Evolutionary conservation across 1,140 invertebrate species (phyloP), one percentile per base, ranked within the genome.

Genomic region (Triops cancriformis): DNA sequence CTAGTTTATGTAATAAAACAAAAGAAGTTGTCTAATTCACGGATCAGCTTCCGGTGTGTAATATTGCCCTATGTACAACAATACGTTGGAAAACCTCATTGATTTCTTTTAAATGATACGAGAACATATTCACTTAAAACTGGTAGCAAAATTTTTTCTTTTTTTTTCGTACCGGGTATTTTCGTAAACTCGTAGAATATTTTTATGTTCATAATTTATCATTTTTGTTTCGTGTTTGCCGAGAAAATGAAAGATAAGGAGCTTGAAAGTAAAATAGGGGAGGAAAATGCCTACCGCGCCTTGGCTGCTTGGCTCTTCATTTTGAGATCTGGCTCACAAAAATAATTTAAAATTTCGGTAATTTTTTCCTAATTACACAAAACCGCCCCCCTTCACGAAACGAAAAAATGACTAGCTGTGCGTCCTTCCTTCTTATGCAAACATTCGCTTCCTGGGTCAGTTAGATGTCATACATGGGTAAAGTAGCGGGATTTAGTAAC

Each of bases 11-110:
- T 64, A 64, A 64, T 64, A 64, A 64, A 64, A 23, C n/a, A n/a
- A n/a, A 64, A 64, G 23, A 18, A 64, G 51, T 64, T 64, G n/a
- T 23, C 51, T 23, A 64, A 64, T 64, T 7, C 51, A 23, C 51
- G 51, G 51, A n/a, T 64, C 51, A 9, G 14, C 6, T 64, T 64
- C 51, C 23, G 51, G 51, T 23, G 14, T 64, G 51, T 64, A 64
- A 64, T 64, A 23, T 64, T 64, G 51, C 51, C 51, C 51, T 64
- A 64, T 64, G 51, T 64, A 64, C 51, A 64, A 23, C 51, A 64
- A 64, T 64, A 64, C 51, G 51, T 9, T 64, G n/a, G 23, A 64
- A 64, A 64, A 64, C 51, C 14, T 14, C 51, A 18, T n/a, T 23
- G 18, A 64, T 64, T 64, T 64, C 23, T 6, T 64, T 64, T 64